These are phyloP conservation scores for Drosophila anceps DNA, from an alignment of 2,888 invertebrate species.

Conservation along the genomic window DNA sequence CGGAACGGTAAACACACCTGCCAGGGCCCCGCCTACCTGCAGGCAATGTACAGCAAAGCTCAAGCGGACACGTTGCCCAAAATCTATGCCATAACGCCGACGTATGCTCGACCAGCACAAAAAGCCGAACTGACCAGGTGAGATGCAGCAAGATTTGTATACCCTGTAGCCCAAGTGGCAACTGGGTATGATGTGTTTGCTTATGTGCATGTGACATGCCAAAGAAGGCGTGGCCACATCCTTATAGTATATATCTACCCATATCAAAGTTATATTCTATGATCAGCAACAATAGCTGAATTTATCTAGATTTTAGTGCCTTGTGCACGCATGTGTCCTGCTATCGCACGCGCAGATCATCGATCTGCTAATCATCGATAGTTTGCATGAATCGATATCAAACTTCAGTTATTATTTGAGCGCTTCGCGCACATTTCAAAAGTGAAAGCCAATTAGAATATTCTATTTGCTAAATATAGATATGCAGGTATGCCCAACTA, in stretches of 20 bases:
- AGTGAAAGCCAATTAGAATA: not conserved
- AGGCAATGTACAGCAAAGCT: conserved; percentile 71
- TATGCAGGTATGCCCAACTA: not conserved
- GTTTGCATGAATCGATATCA: not conserved
- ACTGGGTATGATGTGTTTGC: not conserved
- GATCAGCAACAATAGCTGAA: too few species aligned
- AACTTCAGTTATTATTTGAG: not conserved
- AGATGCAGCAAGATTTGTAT: conserved; percentile 27
- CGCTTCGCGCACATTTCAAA: not conserved
- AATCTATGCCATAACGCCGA: conserved; percentile 97
- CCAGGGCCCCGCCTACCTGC: conserved; percentile 80
- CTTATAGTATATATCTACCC: not conserved
- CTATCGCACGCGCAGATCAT: not conserved
- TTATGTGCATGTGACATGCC: not conserved
- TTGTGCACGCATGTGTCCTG: not conserved
- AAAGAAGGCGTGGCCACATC: not conserved
- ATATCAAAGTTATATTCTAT: too few species aligned
- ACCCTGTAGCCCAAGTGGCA: not conserved
- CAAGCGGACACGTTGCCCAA: conserved; percentile 86
- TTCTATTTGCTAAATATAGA: not conserved
- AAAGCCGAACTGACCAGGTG: conserved; percentile 96
- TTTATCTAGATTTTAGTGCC: too few species aligned
- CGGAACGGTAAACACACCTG: conserved; percentile 81
- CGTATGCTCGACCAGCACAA: conserved; percentile 94
- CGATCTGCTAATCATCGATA: not conserved